A percentile compares a stretch with the other conserved stretches of the same genome.
Conservation (phyloP, 2,113 vertebrate genomes). For the Morone saxatilis region DNA sequence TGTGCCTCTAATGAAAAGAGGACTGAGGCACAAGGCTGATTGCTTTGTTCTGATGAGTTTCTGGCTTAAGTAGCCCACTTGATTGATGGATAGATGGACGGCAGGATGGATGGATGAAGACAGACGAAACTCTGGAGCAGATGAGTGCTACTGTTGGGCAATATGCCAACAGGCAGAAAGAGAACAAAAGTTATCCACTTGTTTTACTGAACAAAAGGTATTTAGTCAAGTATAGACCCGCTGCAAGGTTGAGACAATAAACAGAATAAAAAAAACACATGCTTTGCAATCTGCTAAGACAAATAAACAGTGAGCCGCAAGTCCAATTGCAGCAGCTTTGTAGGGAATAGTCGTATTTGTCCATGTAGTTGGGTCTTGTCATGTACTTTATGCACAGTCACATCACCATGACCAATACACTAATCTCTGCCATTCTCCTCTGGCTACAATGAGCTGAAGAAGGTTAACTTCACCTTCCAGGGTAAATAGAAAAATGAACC, state of each 20-base stretch:
- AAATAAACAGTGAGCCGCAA: not conserved
- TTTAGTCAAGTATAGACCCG: constrained; percentile 4
- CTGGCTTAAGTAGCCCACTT: constrained; percentile 71
- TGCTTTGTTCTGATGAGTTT: constrained; percentile 81
- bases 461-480: constrained; percentile 81
- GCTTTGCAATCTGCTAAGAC: constrained; percentile 12
- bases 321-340: constrained; percentile 36
- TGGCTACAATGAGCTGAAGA: constrained; percentile 78
- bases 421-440: constrained; percentile 78
- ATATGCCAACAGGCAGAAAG: constrained; percentile 17
- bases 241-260: constrained; percentile 4
- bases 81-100: constrained; percentile 70
- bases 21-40: constrained; percentile 70
- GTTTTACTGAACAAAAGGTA: constrained; percentile 32
- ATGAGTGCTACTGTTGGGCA: constrained; percentile 37
- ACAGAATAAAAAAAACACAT: not conserved
- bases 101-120: constrained; percentile 44
- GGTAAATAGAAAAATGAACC: constrained; percentile 79
- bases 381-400: constrained; percentile 79
- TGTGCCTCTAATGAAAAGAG: constrained; percentile 75
- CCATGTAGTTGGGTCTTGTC: constrained; percentile 43
- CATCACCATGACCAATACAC: constrained; percentile 78
- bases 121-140: constrained; percentile 47
- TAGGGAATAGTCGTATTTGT: constrained; percentile 41
- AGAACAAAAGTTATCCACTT: constrained; percentile 26